Conservation (phyloP, 2,113 vertebrate genomes). For the Ranitomeya imitator region DNA sequence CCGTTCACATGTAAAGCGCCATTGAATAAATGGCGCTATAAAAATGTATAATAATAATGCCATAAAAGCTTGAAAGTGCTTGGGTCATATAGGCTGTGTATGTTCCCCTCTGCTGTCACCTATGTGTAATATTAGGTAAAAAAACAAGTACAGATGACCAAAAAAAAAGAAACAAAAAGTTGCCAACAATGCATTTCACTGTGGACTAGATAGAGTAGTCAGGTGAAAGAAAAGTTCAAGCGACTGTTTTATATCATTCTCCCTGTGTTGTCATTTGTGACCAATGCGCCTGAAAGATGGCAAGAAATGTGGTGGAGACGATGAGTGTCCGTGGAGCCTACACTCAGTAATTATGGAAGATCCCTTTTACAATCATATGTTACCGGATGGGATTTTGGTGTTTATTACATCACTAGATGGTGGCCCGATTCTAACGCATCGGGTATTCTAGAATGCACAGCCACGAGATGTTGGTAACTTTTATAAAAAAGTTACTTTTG, state of each 20-base stretch:
- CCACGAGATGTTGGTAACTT: background rate
- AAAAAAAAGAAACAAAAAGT: background rate
- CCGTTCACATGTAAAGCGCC: no score
- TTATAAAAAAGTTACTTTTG: background rate
- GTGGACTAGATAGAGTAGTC: background rate
- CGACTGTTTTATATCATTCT: no score
- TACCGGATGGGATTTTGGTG: background rate
- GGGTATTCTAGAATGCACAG: no score
- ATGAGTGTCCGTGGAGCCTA: no score
- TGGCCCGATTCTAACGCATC: no score
- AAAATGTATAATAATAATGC: background rate
- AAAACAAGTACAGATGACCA: background rate
- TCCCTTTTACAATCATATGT: background rate
- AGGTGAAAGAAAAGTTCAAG: background rate
- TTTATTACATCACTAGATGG: background rate
- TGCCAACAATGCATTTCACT: background rate
- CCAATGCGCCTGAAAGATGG: no score
- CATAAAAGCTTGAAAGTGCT: background rate
- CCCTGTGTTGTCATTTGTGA: no score
- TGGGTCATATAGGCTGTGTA: background rate
- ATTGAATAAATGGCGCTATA: no score
- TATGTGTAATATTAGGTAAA: background rate
- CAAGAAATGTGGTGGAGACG: no score
- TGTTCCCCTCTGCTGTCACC: background rate
- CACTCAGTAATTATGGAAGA: no score